Base-by-base conservation (phyloP, 1,140 invertebrate genomes). In the Periplaneta americana region DNA sequence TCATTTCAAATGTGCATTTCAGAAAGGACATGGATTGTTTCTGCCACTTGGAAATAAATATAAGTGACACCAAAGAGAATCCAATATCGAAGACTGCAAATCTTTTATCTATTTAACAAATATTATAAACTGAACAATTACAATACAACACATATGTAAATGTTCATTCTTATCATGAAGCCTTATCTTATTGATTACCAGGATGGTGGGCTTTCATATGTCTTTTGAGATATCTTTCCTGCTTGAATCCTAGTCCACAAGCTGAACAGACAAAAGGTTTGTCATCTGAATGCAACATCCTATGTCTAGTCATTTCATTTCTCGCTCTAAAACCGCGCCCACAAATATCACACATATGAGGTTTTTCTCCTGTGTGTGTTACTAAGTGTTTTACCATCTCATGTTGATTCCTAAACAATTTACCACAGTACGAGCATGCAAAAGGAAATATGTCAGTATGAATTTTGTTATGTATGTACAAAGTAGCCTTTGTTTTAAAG, bases 281-380 rank as follows among this genome's bases (percentile, higher is more conserved):
- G 74, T 93, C 90, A 3, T 93, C 93, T 2, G 93, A 93, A 85
- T 96, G 94, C 0, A 91, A 93, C 83, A 92, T 90, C 84, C 92
- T 90, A 86, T 95, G 94, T 39, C 94, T 90, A 86, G 94, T 95
- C 17, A 96, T 86, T 2, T 94, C 94, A 85, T 95, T 94, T 84
- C 94, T 94, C n/a, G 94, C 93, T 8, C 93, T 91, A 88, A 95
- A 95, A 79, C 90, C 90, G 84, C 91, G 91, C 82, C 88, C 88
- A 88, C 90, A 91, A 9, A 87, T 85, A 0, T 84, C 85, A 82
- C 93, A 95, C 83, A 92, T 90, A 84, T 92, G 94, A 11, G 91
- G 90, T 33, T 88, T 87, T 81, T 91, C 88, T 31, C 90, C 88
- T 0, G 89, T 88, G 84, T 93, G 92, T 11, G 88, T 88, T 11